These are phyloP conservation scores for Ataeniobius toweri DNA, from an alignment of 2,797 vertebrate species.

Conservation along the genomic window DNA sequence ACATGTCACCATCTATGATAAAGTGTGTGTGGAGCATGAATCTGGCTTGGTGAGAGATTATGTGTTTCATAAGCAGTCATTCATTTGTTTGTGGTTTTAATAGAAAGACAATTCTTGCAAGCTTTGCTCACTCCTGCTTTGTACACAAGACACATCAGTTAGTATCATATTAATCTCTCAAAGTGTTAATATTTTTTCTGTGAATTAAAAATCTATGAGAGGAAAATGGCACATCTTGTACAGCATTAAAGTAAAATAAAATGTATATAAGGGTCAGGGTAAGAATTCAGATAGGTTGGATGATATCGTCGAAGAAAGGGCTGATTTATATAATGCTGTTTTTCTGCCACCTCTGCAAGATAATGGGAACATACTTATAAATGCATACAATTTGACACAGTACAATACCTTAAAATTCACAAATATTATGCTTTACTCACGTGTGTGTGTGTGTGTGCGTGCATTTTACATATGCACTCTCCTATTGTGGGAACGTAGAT, in stretches of 20 bases:
- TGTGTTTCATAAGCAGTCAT: not conserved
- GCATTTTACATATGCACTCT: no score
- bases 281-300: not conserved
- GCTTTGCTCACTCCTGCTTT: not conserved
- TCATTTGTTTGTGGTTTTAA: not conserved
- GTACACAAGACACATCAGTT: not conserved
- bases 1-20: not conserved
- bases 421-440: no score
- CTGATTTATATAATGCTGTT: no score
- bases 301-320: no score
- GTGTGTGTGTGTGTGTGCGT: no score
- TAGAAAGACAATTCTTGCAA: not conserved
- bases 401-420: no score
- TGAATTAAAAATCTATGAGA: not conserved
- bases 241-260: not conserved
- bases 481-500: no score
- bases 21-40: slow-evolving; percentile 14
- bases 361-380: no score
- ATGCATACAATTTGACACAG: no score
- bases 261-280: not conserved
- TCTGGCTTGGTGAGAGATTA: not conserved
- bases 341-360: no score
- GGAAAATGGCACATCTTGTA: not conserved
- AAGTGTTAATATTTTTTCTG: not conserved
- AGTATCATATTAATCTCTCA: not conserved